Conservation (phyloP, 2,113 vertebrate genomes). For the Polypterus senegalus region DNA sequence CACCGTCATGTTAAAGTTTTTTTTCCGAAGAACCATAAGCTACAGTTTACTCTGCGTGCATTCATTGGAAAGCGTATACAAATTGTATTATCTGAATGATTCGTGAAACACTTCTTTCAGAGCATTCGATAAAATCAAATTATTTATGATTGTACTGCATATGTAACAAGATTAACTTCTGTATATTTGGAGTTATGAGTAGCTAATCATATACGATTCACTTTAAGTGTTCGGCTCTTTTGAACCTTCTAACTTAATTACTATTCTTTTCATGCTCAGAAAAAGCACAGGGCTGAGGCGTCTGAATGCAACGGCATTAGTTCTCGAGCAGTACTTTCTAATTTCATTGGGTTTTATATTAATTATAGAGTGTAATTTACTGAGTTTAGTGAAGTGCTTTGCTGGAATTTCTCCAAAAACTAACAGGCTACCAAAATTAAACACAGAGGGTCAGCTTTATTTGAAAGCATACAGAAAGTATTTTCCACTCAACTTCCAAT, state of each 20-base stretch:
- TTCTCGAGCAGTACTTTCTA: slow-evolving; percentile 28
- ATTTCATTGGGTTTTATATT: slow-evolving; percentile 44
- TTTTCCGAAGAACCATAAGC: too few species aligned
- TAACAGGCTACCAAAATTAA: slow-evolving; percentile 64
- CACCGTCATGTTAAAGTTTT: too few species aligned
- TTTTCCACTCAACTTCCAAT: slow-evolving; percentile 42
- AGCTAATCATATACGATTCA: too few species aligned
- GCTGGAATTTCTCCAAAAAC: slow-evolving; percentile 65
- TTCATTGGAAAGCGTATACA: too few species aligned
- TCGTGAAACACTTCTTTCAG: too few species aligned
- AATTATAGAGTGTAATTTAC: slow-evolving; percentile 51
- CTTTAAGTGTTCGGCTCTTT: not conserved
- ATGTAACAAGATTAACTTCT: too few species aligned
- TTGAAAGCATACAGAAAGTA: slow-evolving; percentile 41
- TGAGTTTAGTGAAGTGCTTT: slow-evolving; percentile 67
- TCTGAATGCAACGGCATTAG: slow-evolving; percentile 26
- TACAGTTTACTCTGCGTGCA: too few species aligned
- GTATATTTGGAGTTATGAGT: too few species aligned
- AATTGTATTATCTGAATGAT: too few species aligned
- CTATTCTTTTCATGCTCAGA: slow-evolving; percentile 23
- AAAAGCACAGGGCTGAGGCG: slow-evolving; percentile 21
- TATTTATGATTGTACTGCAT: too few species aligned
- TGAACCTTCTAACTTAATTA: slow-evolving; percentile 10
- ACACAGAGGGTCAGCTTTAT: slow-evolving; percentile 51
- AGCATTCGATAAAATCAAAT: too few species aligned